Evolutionary conservation across 2,113 vertebrate species (phyloP).

Genomic region (Engystomops pustulosus): DNA sequence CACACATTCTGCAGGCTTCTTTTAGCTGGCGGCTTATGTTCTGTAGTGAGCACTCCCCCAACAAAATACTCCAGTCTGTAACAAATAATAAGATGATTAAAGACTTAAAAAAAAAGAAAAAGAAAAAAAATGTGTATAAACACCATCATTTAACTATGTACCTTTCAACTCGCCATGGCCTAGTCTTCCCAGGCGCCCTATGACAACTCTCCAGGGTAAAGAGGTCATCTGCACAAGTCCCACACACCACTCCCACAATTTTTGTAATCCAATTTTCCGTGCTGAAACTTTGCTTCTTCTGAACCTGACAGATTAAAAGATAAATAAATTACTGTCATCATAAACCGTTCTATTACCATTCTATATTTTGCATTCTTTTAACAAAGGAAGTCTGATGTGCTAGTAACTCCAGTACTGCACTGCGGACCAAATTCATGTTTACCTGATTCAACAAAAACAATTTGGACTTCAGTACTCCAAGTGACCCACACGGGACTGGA

Average conservation of each 20-base stretch:
- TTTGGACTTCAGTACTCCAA: too few relatives aligned
- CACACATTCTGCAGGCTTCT: constrained; percentile 94
- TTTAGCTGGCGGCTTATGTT: constrained; percentile 92
- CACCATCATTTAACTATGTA: constrained; percentile 60
- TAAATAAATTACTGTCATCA: too few relatives aligned
- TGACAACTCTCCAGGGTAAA: constrained; percentile 95
- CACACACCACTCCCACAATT: constrained; percentile 96
- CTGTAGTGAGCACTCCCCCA: constrained; percentile 94
- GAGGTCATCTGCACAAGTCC: constrained; percentile 97
- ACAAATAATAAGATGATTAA: constrained; percentile 47
- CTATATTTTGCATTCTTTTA: too few relatives aligned
- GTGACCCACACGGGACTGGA: too few relatives aligned
- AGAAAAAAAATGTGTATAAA: neutral
- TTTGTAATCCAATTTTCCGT: constrained; percentile 93
- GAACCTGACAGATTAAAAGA: constrained; percentile 74
- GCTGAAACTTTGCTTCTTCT: constrained; percentile 91
- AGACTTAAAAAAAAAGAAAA: neutral
- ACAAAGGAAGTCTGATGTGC: too few relatives aligned
- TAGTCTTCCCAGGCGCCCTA: constrained; percentile 91
- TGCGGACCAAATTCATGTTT: too few relatives aligned
- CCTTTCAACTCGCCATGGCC: constrained; percentile 96
- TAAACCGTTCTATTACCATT: too few relatives aligned
- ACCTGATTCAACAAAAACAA: too few relatives aligned
- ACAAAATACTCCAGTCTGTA: constrained; percentile 95
- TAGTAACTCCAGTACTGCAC: too few relatives aligned